Conservation (phyloP, 2,888 invertebrate genomes). For the Pristionchus mayeri region DNA sequence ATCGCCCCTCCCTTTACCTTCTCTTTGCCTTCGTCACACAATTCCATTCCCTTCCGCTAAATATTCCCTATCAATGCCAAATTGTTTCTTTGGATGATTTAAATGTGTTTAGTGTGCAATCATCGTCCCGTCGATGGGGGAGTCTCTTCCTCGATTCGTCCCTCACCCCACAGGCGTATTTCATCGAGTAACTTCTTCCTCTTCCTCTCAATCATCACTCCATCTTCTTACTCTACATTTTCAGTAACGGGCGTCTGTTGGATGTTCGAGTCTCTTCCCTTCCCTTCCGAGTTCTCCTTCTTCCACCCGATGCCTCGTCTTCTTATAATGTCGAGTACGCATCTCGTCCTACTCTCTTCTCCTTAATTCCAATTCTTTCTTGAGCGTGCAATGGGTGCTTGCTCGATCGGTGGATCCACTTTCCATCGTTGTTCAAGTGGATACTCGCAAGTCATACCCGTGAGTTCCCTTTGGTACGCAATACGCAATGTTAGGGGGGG, state of each 20-base stretch:
- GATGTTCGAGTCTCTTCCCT: not conserved
- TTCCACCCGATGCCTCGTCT: constrained; percentile 13
- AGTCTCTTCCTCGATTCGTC: constrained; percentile 6
- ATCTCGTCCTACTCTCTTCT: not conserved
- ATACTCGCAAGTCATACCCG: not conserved
- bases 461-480: not conserved
- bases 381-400: constrained; percentile 1
- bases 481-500: no score
- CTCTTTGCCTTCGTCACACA: not conserved
- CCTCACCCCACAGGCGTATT: constrained; percentile 1
- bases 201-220: not conserved
- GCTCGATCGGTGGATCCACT: constrained; percentile 14
- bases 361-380: not conserved
- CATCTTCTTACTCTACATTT: not conserved
- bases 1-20: not conserved
- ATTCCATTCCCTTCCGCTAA: not conserved
- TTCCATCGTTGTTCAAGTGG: constrained; percentile 2
- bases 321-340: constrained; percentile 22
- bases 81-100: no score
- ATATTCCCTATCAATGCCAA: not conserved
- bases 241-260: not conserved
- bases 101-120: not conserved
- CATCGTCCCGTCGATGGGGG: constrained; percentile 17
- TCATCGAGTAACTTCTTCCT: constrained; percentile 1
- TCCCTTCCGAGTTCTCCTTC: constrained; percentile 13